Evolutionary conservation across 2,113 vertebrate species (phyloP).

Genomic region (Maccullochella peelii): DNA sequence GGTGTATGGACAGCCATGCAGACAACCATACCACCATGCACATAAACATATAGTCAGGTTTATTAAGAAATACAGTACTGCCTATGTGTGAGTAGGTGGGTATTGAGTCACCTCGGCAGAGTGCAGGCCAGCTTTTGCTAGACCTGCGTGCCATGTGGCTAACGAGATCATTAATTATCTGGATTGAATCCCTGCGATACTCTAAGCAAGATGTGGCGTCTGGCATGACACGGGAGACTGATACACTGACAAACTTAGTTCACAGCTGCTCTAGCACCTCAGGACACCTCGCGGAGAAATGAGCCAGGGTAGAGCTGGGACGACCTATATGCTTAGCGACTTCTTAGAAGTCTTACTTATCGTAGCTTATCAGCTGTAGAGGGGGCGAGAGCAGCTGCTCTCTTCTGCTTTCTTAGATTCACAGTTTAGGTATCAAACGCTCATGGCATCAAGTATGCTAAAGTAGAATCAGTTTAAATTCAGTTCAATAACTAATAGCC

Average conservation of each 20-base stretch:
- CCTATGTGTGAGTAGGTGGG: slow-evolving; percentile 27
- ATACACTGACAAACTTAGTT: slow-evolving; percentile 60
- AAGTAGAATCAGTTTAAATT: background rate
- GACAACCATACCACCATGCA: background rate
- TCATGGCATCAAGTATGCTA: background rate
- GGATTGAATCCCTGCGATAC: slow-evolving; percentile 64
- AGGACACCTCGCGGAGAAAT: slow-evolving; percentile 45
- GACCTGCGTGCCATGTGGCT: slow-evolving; percentile 69
- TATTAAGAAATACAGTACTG: background rate
- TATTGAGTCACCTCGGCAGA: slow-evolving; percentile 35
- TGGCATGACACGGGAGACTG: slow-evolving; percentile 65
- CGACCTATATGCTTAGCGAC: slow-evolving; percentile 51
- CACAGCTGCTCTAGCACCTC: slow-evolving; percentile 67
- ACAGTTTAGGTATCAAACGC: slow-evolving; percentile 11
- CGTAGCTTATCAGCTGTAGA: slow-evolving; percentile 36
- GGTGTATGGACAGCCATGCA: slow-evolving; percentile 25
- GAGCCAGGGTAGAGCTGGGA: slow-evolving; percentile 34
- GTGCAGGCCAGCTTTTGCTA: slow-evolving; percentile 22
- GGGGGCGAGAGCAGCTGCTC: slow-evolving; percentile 2
- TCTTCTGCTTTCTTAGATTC: background rate
- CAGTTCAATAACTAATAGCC: background rate
- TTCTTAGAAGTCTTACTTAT: slow-evolving; percentile 35
- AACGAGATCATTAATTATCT: slow-evolving; percentile 79
- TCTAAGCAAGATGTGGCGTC: slow-evolving; percentile 64
- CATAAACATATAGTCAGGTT: slow-evolving; percentile 28